Percentiles rank a stretch among this genome's conserved stretches.
Conservation (phyloP, 2,888 invertebrate genomes). For the Drosophila pseudotakahashii region DNA sequence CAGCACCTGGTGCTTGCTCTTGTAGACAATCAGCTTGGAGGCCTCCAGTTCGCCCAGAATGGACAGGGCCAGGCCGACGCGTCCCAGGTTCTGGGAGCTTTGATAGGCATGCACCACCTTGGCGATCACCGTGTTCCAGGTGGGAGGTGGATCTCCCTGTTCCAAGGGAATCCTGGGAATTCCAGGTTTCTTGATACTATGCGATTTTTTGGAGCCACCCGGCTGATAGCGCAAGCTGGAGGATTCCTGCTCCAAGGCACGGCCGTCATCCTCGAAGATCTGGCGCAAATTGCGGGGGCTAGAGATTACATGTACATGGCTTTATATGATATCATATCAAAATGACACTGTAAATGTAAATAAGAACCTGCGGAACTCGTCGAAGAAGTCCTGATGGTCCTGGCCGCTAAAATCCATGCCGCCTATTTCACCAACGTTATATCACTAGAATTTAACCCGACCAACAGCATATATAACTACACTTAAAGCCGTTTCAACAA, state of each 20-base stretch:
- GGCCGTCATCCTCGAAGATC: constrained; percentile 19
- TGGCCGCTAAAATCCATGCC: constrained; percentile 1
- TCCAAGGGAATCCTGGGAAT: not conserved
- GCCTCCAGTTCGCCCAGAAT: constrained; percentile 42
- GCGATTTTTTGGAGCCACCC: not conserved
- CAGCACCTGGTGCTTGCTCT: constrained; percentile 59
- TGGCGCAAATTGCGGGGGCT: constrained; percentile 8
- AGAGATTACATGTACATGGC: not conserved
- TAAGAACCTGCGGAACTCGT: not conserved
- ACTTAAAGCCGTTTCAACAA: not conserved
- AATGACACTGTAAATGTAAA: too few relatives aligned
- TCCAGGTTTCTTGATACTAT: not conserved
- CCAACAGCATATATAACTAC: not conserved
- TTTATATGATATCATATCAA: too few relatives aligned
- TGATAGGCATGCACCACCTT: constrained; percentile 48
- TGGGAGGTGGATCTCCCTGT: not conserved
- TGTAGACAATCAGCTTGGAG: constrained; percentile 72
- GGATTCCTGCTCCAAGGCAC: constrained; percentile 3
- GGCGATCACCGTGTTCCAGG: constrained; percentile 33
- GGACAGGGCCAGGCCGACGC: constrained; percentile 85
- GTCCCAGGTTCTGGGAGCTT: constrained; percentile 70
- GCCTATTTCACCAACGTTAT: not conserved
- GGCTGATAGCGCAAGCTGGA: constrained; percentile 13
- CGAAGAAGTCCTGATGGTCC: constrained; percentile 11
- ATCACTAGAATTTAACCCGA: not conserved